Evolutionary conservation across 1,140 invertebrate species (phyloP).

Genomic region (Cherax destructor): DNA sequence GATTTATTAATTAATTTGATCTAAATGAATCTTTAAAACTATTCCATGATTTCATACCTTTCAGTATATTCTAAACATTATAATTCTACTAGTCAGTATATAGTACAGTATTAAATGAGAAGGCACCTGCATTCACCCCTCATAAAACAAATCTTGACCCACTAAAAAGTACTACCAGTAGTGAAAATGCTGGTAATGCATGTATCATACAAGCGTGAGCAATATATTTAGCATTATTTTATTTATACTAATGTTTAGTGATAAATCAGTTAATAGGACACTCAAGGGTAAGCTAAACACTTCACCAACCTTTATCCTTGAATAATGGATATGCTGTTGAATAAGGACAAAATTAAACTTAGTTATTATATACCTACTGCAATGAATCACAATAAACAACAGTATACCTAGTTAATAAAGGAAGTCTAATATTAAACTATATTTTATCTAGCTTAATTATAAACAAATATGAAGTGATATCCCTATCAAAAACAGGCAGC

Average conservation of each 20-base stretch:
- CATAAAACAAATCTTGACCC: too few relatives aligned
- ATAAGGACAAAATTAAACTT: slow-evolving; percentile 1
- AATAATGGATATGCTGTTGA: slow-evolving; percentile 51
- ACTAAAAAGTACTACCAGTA: background rate
- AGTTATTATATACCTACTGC: background rate
- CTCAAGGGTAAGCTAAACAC: background rate
- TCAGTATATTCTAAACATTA: background rate
- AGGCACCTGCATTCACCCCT: too few relatives aligned
- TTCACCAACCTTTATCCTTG: slow-evolving; percentile 62
- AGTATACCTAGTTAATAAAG: background rate
- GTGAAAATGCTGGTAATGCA: background rate
- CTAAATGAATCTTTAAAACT: background rate
- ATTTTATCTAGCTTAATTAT: too few relatives aligned
- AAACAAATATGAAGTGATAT: too few relatives aligned
- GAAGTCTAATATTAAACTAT: too few relatives aligned
- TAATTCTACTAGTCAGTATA: too few relatives aligned
- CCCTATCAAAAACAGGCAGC: too few relatives aligned
- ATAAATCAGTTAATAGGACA: background rate
- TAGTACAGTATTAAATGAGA: too few relatives aligned
- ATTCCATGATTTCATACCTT: background rate
- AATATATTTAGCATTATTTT: background rate
- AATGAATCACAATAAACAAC: background rate
- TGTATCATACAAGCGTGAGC: background rate
- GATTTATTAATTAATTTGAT: background rate
- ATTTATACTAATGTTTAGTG: too few relatives aligned